Percentiles rank a stretch among this genome's conserved stretches.
These are phyloP conservation scores for Seira musarum DNA, from an alignment of 2,888 invertebrate genomes.

Conservation along the genomic window DNA sequence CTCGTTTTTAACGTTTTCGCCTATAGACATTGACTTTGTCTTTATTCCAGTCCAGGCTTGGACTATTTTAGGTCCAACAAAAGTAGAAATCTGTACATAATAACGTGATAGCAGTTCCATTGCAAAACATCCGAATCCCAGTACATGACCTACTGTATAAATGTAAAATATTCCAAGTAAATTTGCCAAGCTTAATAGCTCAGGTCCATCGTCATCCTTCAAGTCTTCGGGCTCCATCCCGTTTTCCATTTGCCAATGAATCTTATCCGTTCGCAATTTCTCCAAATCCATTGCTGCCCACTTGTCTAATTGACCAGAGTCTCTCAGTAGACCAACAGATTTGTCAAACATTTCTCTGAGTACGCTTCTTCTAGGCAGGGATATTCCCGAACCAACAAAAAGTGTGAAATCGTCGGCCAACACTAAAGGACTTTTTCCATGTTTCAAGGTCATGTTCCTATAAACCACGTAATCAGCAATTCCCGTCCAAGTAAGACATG, in stretches of 20 bases:
- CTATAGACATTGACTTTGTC: too few species aligned
- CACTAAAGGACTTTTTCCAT: constrained; percentile 39
- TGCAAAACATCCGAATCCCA: too few species aligned
- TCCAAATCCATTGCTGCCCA: constrained; percentile 13
- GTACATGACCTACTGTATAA: constrained; percentile 12
- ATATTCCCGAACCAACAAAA: constrained; percentile 33
- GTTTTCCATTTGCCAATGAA: too few species aligned
- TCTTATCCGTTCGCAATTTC: constrained; percentile 18
- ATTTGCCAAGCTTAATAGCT: constrained; percentile 34
- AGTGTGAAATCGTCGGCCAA: constrained; percentile 42
- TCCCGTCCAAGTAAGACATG: constrained; percentile 48
- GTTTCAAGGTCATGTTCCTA: constrained; percentile 33
- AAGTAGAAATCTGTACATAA: too few species aligned
- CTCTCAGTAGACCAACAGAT: neutral
- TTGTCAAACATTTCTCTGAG: constrained; percentile 7
- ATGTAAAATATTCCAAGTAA: constrained; percentile 37
- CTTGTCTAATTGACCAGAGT: constrained; percentile 21
- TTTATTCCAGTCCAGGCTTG: too few species aligned
- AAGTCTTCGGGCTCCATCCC: too few species aligned
- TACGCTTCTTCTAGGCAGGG: neutral
- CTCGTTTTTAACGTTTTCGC: too few species aligned
- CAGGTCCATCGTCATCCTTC: constrained; percentile 13
- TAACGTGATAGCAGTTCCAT: too few species aligned
- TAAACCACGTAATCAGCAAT: constrained; percentile 46
- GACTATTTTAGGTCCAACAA: too few species aligned